Base-by-base conservation (phyloP, 1,140 invertebrate species). In the Chymomyza costata region DNA sequence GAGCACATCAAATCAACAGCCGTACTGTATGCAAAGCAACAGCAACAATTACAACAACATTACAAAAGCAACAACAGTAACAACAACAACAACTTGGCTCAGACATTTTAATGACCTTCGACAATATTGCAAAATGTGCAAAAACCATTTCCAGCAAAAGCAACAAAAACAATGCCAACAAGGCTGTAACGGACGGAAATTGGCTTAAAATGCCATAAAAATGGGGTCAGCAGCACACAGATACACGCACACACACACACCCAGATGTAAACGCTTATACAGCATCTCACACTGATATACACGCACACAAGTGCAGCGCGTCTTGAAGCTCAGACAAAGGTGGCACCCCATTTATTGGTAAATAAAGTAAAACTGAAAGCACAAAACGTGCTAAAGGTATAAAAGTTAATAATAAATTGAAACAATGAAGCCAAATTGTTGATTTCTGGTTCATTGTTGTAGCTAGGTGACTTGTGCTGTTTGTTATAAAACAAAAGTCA, bases 401-500 rank as follows among this genome's bases (percentile, higher is more conserved):
- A 71, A 71, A 80, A 78, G 66, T 78, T 71, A 64, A 78, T 78
- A 78, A 78, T 71, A 78, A 78, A 80, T 78, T 80, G 66, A 80
- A 78, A 80, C 73, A 80, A 71, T 80, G 66, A 48, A 59, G 66
- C 73, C 39, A 41, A 64, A 67, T 60, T 54, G 66, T 67, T 78
- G 66, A 80, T 78, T 51, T 63, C 41, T 49, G 28, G 30, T 38
- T 40, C 14, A n/a, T n/a, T n/a, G n/a, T n/a, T n/a, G n/a, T n/a
- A n/a, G n/a, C n/a, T n/a, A n/a, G n/a, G 28, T 8, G 46, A 56
- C 47, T 60, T 46, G 18, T 34, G 30, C n/a, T n/a, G n/a, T n/a
- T n/a, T n/a, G n/a, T n/a, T n/a, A n/a, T 62, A 32, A 55, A 52
- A 54, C 61, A 57, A 65, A 71, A 69, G 32, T 66, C 47, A 41